Base-by-base conservation (phyloP, 2,797 vertebrate species). In the Brachyrhaphis roseni region DNA sequence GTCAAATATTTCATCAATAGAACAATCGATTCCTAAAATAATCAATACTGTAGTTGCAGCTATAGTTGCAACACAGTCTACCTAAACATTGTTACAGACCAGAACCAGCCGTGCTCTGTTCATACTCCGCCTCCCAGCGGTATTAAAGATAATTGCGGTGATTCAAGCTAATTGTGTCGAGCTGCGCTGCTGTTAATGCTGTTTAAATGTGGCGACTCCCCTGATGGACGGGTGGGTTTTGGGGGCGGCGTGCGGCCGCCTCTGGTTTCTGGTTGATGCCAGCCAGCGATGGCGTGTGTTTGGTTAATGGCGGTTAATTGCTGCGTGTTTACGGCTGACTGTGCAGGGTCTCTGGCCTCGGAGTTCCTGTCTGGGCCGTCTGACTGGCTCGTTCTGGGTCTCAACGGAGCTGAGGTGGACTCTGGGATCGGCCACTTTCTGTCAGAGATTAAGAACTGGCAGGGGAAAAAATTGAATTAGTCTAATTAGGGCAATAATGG, bases 381-480 rank as follows among this genome's bases (percentile, higher is more conserved):
- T 86, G 91, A 82, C 85, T 85, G 93, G 87, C 86, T 90, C 86
- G 85, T 26, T 82, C 55, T 78, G 83, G 57, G 90, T 92, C 93
- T 93, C 93, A 46, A 77, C 16, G 87, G 94, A 93, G 84, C 90
- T 90, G 90, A 76, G 59, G 92, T 92, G 93, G 88, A 90, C 87
- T 82, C 89, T 88, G 84, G 74, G 88, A 91, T 84, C 82, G 82
- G 85, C 72, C 86, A 84, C 88, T 92, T 93, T 94, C 89, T 93
- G 92, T 91, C 91, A 88, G 87, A 92, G 94, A 95, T 95, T 91
- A 94, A 92, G 91, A 92, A 92, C 92, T 92, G 90, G 92, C 88
- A 88, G 91, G 91, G 81, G 78, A 91, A 92, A 78, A 92, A 93
- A 95, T 94, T 91, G 92, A 95, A 95, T 96, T 92, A 95, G 90